Evolutionary conservation across 2,113 vertebrate species (phyloP), one percentile per base, ranked within the genome.

Genomic region (Antennarius striatus): DNA sequence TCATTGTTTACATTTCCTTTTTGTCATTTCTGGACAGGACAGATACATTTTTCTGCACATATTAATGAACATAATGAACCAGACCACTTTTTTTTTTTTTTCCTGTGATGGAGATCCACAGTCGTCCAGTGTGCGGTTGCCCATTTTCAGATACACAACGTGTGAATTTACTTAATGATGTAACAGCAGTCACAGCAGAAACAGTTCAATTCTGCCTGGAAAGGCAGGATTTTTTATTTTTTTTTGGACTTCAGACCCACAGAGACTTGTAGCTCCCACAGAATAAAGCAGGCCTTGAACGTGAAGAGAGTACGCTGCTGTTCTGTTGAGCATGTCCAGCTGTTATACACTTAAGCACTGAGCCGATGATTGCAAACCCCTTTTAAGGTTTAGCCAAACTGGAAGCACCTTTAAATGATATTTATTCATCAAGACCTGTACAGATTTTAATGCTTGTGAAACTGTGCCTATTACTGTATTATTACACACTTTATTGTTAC

Each of bases 181-280:
- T 16, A 57, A 50, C 40, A 22, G 5, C 17, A 2, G 32, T 28
- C 17, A 28, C 12, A 36, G 10, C 22, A 48, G 29, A 16, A 39
- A n/a, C 6, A 36, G 32, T 7, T 22, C 22, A 22, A 22, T 22
- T 22, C 22, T 22, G 22, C 22, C 22, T 22, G 16, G 30, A 30
- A 22, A 48, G 5, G 10, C 13, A 1, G 22, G 22, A 22, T 22
- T 22, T 36, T 36, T 36, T 36, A 2, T 36, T 36, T 36, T 36
- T 36, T 36, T 36, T 36, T 4, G 4, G 7, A 49, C 28, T 73
- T 73, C 75, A 86, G 75, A 22, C 71, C 68, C 75, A 76, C 14
- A 68, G 78, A 83, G 3, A 36, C 32, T 36, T 36, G 4, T 36
- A 36, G 32, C 32, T 36, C 32, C 32, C 32, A 36, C 32, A 36